Evolutionary conservation across 2,113 vertebrate species (phyloP).

Genomic region (Thalassarche chlororhynchos): DNA sequence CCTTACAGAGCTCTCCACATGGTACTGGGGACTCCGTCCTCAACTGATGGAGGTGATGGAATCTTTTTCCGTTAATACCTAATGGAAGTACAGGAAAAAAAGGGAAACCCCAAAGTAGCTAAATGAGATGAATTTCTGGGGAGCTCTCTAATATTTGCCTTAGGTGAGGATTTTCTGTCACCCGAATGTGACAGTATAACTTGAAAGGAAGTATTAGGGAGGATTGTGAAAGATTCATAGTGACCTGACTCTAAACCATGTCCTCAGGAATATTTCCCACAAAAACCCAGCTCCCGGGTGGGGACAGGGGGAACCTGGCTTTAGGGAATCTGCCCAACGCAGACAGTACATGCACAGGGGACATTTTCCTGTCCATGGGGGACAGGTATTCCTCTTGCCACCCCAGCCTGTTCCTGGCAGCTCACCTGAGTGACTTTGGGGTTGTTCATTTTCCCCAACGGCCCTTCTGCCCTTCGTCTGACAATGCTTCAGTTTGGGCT

Average conservation of each 20-base stretch:
- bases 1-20: not conserved
- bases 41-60: not conserved
- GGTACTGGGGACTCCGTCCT: not conserved
- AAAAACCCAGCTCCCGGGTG: not conserved
- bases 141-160: not conserved
- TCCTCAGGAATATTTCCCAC: not conserved
- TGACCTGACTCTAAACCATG: not conserved
- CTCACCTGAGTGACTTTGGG: not conserved
- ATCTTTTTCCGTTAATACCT: not conserved
- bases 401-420: not conserved
- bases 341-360: not conserved
- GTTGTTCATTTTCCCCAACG: not conserved
- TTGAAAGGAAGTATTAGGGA: not conserved
- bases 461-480: not conserved
- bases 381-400: not conserved
- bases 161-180: not conserved
- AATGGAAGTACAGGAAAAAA: not conserved
- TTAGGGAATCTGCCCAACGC: not conserved
- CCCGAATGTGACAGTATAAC: not conserved
- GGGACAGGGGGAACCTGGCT: not conserved
- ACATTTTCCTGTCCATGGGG: not conserved
- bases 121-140: not conserved
- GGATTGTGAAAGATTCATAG: not conserved
- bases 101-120: not conserved
- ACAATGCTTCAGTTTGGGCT: not conserved